Evolutionary conservation across 2,113 vertebrate genomes (phyloP), one percentile per base, ranked within the genome.

Genomic region (Dipodomys ordii): DNA sequence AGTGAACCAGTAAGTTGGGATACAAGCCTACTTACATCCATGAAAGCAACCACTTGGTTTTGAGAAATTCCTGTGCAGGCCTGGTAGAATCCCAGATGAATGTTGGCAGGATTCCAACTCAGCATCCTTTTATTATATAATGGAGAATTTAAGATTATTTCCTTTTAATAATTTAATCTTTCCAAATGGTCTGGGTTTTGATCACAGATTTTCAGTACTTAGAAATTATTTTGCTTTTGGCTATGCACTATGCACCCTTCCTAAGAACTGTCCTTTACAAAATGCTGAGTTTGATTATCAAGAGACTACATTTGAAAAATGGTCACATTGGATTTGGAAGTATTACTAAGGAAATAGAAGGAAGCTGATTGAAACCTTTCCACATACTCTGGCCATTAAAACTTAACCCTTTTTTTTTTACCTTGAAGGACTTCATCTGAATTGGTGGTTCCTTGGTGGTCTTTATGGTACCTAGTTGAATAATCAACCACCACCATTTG

Each of bases 91-190:
- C 8, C 1, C 82, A 74, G 96, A 87, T 22, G 46, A 64, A 57
- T 27, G 49, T 32, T 53, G 90, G 23, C 15, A n/a, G 89, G 91
- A 97, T 98, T 97, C 94, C 80, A 95, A 94, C 46, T 95, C 92
- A 97, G 95, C 97, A 96, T 64, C 8, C 25, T 68, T 49, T 77
- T 92, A 69, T 39, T 74, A 74, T 28, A 35, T 15, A 83, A 67
- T 65, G 6, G 15, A 87, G 39, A 95, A 82, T 8, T 67, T 35
- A 79, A 65, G 46, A 10, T 72, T 32, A 77, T 94, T 68, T 76
- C 28, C 19, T 90, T 44, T 83, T 72, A 53, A 77, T 46, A 93
- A 57, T 46, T 44, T 68, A 69, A 28, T 6, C 69, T 95, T 92
- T 89, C 83, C 82, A 89, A 87, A 91, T 65, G 18, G 83, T 27